Evolutionary conservation across 1,140 invertebrate genomes (phyloP).

Genomic region (Akabosia matsudoensis): DNA sequence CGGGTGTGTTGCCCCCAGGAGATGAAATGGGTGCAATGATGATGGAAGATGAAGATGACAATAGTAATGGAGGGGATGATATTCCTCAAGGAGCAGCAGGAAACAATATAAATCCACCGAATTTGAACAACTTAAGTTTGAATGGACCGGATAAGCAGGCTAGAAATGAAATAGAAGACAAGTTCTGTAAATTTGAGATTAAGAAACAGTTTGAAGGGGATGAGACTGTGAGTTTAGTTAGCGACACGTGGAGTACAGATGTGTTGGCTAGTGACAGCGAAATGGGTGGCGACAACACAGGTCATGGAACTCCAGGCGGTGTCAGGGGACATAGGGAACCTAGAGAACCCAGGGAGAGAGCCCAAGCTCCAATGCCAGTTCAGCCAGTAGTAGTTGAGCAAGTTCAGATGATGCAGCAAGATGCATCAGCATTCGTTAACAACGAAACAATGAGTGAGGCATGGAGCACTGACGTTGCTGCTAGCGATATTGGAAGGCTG

Average conservation of each 20-base stretch:
- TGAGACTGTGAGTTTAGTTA: slow-evolving; percentile 90
- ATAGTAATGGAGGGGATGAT: slow-evolving; percentile 31
- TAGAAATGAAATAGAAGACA: slow-evolving; percentile 90
- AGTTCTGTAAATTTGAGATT: slow-evolving; percentile 98
- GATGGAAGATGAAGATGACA: slow-evolving; percentile 11
- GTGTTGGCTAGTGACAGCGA: slow-evolving; percentile 92
- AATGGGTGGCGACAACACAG: slow-evolving; percentile 52
- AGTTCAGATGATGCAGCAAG: not conserved
- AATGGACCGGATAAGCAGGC: slow-evolving; percentile 41
- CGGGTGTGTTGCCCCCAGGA: not conserved
- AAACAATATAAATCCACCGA: slow-evolving; percentile 37
- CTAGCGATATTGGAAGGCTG: slow-evolving; percentile 87
- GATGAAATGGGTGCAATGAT: slow-evolving; percentile 23
- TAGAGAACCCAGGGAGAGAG: too few species aligned
- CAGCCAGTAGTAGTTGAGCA: not conserved
- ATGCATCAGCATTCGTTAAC: too few species aligned
- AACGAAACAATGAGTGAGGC: slow-evolving; percentile 54
- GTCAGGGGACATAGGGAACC: not conserved
- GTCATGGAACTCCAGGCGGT: not conserved
- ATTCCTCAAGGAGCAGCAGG: slow-evolving; percentile 43
- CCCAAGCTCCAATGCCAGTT: not conserved
- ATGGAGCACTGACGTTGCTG: slow-evolving; percentile 95
- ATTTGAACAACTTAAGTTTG: slow-evolving; percentile 44
- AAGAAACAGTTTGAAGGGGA: slow-evolving; percentile 63
- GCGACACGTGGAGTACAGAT: slow-evolving; percentile 96